A percentile compares a stretch with the other conserved stretches of the same genome.
Evolutionary conservation across 92 coral and sea anemone species (phyloP).

Genomic region (Heteractis magnifica): DNA sequence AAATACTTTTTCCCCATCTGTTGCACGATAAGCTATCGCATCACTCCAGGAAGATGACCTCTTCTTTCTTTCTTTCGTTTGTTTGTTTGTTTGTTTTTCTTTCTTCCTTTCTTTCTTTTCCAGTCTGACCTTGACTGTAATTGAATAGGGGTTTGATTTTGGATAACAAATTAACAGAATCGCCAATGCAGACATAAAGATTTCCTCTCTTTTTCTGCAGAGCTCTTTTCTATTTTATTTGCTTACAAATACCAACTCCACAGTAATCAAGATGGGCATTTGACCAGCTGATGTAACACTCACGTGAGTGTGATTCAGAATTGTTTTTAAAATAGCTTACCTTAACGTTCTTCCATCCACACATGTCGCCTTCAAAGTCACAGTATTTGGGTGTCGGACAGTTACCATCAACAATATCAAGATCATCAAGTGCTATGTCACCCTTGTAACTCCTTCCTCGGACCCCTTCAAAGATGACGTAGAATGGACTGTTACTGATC

Average conservation of each 20-base stretch:
- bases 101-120: too few relatives aligned
- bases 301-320: background rate
- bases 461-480: conserved; percentile 77
- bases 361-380: conserved; percentile 82
- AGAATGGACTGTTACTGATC: conserved; percentile 77
- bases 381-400: conserved; percentile 80
- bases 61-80: too few relatives aligned
- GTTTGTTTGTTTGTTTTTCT: too few relatives aligned
- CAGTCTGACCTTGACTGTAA: too few relatives aligned
- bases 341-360: conserved; percentile 70
- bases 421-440: conserved; percentile 92
- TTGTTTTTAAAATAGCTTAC: background rate
- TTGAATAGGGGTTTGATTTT: too few relatives aligned
- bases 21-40: background rate
- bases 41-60: too few relatives aligned
- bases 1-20: background rate
- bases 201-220: too few relatives aligned
- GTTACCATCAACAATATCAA: conserved; percentile 77
- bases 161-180: too few relatives aligned
- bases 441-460: conserved; percentile 81
- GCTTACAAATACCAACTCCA: too few relatives aligned
- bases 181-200: too few relatives aligned
- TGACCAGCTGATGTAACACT: background rate
- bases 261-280: too few relatives aligned
- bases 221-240: too few relatives aligned